phyloP scores from a whole-genome alignment of 1,140 invertebrate genomes.

The Drosophila quadrilineata region DNA sequence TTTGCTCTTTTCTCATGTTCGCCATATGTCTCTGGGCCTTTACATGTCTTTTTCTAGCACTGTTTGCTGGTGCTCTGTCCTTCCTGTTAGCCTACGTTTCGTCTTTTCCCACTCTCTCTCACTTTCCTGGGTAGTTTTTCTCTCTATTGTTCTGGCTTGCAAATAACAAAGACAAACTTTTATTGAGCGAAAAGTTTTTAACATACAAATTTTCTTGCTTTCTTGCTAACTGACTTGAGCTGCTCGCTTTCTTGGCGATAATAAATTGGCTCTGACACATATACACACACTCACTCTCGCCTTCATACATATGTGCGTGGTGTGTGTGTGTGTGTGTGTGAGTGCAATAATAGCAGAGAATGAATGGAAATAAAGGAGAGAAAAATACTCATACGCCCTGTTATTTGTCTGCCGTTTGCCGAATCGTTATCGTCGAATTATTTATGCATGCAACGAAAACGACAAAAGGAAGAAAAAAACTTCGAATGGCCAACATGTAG shows the following conservation, averaged over 20 bases:
- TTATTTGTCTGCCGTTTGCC: constrained; percentile 42
- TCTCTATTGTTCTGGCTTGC: constrained; percentile 61
- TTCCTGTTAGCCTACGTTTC: background rate
- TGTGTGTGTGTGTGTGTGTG: too few species aligned
- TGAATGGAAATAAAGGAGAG: too few species aligned
- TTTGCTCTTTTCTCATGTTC: constrained; percentile 52
- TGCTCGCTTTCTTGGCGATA: constrained; percentile 58
- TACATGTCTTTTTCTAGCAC: background rate
- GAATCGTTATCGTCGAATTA: constrained; percentile 72
- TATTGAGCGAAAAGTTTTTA: constrained; percentile 72
- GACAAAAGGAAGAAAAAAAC: constrained; percentile 30
- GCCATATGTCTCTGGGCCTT: constrained; percentile 46
- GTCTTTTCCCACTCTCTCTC: background rate
- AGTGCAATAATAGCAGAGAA: constrained; percentile 18
- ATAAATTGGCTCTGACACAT: constrained; percentile 58
- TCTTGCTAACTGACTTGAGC: constrained; percentile 9
- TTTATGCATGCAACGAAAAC: constrained; percentile 68
- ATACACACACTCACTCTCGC: constrained; percentile 17
- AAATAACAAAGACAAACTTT: constrained; percentile 73
- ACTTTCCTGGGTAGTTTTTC: too few species aligned
- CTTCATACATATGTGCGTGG: background rate
- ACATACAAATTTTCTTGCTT: constrained; percentile 75
- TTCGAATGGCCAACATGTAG: constrained; percentile 7
- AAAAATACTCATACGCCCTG: constrained; percentile 31
- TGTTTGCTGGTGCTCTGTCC: background rate